Evolutionary conservation across 2,888 invertebrate species (phyloP), one percentile per base, ranked within the genome.

Genomic region (Heliconius sara): DNA sequence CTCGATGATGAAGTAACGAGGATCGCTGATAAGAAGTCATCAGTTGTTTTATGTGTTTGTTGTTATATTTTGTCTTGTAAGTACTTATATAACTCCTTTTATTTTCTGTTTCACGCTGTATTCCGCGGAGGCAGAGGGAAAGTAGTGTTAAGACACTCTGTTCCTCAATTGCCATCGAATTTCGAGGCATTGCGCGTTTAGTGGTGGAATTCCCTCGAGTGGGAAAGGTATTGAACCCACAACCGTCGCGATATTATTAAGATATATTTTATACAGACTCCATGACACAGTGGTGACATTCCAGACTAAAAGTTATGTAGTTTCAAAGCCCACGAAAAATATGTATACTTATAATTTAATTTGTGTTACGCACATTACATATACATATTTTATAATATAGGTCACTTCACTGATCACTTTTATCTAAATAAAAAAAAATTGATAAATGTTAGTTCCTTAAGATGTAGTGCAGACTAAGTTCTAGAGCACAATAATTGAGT

Each of bases 1-100:
- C 65, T 19, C 65, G 22, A 63, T 43, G 75, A 25, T 73, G 57
- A 60, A 73, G 34, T 73, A 73, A 73, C 60, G 13, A 60, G 25
- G 7, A 34, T n/a, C 3, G 57, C 16, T 60, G 73, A 73, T 73
- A 73, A 73, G 57, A 60, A 60, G 34, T 73, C 34, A 16, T 57
- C 60, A 73, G 60, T 30, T 22, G 12, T 16, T 27, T 72, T 72
- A 30, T 27, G 27, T 65, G 65, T 27, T 57, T 73, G 34, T 60
- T 73, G 16, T 30, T 30, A 25, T 57, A 27, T 10, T 19, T 71
- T 47, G 47, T 52, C 4, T 12, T n/a, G 12, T n/a, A 10, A 12
- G 2, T n/a, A 60, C 60, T 60, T 60, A 2, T 60, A n/a, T 60
- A 60, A 3, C 52, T 22, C 52, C 19, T 39, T 10, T 39, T 22